Percentiles rank a stretch among this genome's conserved stretches.
phyloP scores from a whole-genome alignment of 1,140 invertebrate genomes.

The Eubasilissa regina region DNA sequence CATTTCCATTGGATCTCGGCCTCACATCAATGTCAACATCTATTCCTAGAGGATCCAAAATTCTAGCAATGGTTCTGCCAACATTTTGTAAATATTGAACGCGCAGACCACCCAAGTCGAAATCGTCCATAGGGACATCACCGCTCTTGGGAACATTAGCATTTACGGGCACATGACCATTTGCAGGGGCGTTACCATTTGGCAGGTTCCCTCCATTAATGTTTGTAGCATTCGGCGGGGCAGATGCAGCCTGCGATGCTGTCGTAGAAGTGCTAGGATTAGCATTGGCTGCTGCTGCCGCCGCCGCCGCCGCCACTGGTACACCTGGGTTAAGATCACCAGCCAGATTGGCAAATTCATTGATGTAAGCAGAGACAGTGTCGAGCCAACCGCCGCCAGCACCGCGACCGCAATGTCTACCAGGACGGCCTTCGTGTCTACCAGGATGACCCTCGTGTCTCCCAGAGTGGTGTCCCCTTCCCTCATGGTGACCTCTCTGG shows the following conservation, averaged over 20 bases:
- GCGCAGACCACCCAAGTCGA: background rate
- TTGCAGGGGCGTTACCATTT: too few relatives aligned
- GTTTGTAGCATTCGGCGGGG: too few relatives aligned
- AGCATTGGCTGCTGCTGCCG: background rate
- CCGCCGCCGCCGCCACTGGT: background rate
- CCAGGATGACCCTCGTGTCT: conserved; percentile 52
- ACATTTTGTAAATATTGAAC: conserved; percentile 39
- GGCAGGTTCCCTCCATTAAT: too few relatives aligned
- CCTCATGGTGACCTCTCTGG: conserved; percentile 44
- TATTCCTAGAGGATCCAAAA: conserved; percentile 43
- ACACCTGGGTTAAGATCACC: conserved; percentile 63
- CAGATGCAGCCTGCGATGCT: too few relatives aligned
- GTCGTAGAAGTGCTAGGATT: background rate
- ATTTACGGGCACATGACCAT: background rate
- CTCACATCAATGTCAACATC: conserved; percentile 48
- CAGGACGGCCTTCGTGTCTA: conserved; percentile 56
- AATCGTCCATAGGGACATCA: background rate
- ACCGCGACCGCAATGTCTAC: conserved; percentile 39
- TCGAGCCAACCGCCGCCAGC: conserved; percentile 66
- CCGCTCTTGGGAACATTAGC: conserved; percentile 3
- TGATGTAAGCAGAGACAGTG: conserved; percentile 68
- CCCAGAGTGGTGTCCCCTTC: conserved; percentile 51
- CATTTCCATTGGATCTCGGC: conserved; percentile 13
- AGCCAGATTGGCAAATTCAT: conserved; percentile 69
- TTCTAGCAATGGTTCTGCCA: conserved; percentile 34